Conservation (phyloP, 2,797 vertebrate species). For the Coendou prehensilis region DNA sequence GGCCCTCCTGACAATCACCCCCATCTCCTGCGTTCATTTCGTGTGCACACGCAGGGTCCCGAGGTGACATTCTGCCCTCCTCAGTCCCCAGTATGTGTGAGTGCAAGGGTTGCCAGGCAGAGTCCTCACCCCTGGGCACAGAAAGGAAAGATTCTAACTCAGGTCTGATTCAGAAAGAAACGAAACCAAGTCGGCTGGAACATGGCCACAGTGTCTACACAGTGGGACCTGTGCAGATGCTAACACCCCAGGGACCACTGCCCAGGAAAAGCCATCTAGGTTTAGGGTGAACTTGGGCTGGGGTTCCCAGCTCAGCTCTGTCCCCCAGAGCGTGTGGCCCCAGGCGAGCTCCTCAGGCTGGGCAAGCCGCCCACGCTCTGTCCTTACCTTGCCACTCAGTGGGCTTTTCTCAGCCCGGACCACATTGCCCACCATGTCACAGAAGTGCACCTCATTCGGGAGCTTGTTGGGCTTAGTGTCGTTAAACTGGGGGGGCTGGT, state of each 20-base stretch:
- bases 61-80: not conserved
- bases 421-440: conserved; percentile 80
- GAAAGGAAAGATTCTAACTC: not conserved
- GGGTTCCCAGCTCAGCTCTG: not conserved
- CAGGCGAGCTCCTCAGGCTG: not conserved
- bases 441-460: conserved; percentile 83
- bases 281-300: not conserved
- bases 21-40: rapidly evolving
- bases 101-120: not conserved
- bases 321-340: not conserved
- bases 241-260: not conserved
- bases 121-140: not conserved
- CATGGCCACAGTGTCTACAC: not conserved
- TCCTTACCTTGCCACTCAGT: conserved; percentile 81
- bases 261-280: no score
- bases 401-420: conserved; percentile 87
- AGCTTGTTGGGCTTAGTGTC: conserved; percentile 72
- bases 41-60: rapidly evolving
- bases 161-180: not conserved
- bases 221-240: not conserved
- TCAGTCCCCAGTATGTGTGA: not conserved
- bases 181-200: not conserved
- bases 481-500: conserved; percentile 81
- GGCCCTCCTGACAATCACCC: not conserved
- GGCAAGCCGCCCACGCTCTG: not conserved